These are phyloP conservation scores for Mellilla xanthometata DNA, from an alignment of 2,888 invertebrate genomes.

Conservation along the genomic window DNA sequence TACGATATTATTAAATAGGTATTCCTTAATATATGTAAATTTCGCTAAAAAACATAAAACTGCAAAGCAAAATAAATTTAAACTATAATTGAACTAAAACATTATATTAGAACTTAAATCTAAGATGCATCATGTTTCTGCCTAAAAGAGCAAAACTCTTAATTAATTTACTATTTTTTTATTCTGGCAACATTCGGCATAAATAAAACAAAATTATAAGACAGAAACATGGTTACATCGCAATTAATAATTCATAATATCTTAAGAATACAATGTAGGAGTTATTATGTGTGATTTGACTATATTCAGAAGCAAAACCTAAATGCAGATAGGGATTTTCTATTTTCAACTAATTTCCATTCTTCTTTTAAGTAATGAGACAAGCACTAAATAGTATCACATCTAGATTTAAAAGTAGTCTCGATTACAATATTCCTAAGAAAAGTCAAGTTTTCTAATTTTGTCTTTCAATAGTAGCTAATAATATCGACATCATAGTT, in stretches of 20 bases:
- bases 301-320: slow-evolving; percentile 52
- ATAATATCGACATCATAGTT: no score
- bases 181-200: slow-evolving; percentile 56
- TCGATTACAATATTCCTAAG: no score
- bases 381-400: slow-evolving; percentile 68
- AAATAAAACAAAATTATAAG: slow-evolving; percentile 34
- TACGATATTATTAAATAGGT: slow-evolving; percentile 28
- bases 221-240: slow-evolving; percentile 57
- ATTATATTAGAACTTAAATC: slow-evolving; percentile 47
- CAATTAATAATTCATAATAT: slow-evolving; percentile 35
- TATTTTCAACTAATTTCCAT: slow-evolving; percentile 54
- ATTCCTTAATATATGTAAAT: slow-evolving; percentile 36
- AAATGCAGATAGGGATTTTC: slow-evolving; percentile 64
- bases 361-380: slow-evolving; percentile 50
- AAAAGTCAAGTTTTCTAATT: no score
- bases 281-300: slow-evolving; percentile 50
- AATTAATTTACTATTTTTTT: slow-evolving; percentile 30
- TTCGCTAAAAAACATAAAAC: slow-evolving; percentile 37
- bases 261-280: slow-evolving; percentile 42
- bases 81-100: slow-evolving; percentile 33
- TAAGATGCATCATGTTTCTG: slow-evolving; percentile 46
- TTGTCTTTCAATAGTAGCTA: no score
- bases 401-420: slow-evolving; percentile 43
- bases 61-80: slow-evolving; percentile 52
- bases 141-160: slow-evolving; percentile 26